Conservation (phyloP, 2,888 invertebrate genomes). For the Hipparchia sbordonii region DNA sequence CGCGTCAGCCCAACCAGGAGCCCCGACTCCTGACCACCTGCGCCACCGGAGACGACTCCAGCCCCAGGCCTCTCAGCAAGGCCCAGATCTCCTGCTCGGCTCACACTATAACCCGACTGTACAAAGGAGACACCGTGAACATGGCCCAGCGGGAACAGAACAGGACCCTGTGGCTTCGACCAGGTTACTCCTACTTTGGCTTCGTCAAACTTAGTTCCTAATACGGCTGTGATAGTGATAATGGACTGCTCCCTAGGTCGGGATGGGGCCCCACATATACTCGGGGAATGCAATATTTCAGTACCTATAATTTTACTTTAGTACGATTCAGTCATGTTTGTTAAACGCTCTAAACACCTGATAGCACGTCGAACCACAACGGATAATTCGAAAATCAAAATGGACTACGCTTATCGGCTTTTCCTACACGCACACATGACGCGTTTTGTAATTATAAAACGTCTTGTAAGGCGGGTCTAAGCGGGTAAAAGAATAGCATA, state of each 20-base stretch:
- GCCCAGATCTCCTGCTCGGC: constrained; percentile 70
- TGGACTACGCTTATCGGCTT: too few species aligned
- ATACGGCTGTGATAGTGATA: constrained; percentile 58
- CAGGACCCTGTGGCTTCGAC: constrained; percentile 64
- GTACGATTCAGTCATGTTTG: neutral
- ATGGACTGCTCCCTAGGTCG: constrained; percentile 23
- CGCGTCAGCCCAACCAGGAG: constrained; percentile 47
- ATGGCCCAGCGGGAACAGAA: constrained; percentile 69
- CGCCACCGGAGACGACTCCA: constrained; percentile 66
- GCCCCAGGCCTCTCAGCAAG: constrained; percentile 52
- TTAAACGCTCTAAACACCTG: too few species aligned
- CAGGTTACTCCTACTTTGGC: constrained; percentile 70
- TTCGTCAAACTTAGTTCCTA: constrained; percentile 76
- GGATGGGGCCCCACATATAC: constrained; percentile 30
- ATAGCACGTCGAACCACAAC: too few species aligned
- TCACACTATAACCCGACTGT: constrained; percentile 64
- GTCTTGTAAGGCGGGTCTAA: too few species aligned
- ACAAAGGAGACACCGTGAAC: constrained; percentile 62
- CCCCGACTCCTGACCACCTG: constrained; percentile 62
- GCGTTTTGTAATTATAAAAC: too few species aligned
- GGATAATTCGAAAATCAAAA: too few species aligned
- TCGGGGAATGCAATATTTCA: constrained; percentile 24
- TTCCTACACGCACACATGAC: too few species aligned
- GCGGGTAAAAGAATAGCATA: too few species aligned
- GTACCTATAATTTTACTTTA: neutral